These are phyloP conservation scores for Oryzias dopingdopingensis DNA, from an alignment of 2,797 vertebrate species.

Conservation along the genomic window DNA sequence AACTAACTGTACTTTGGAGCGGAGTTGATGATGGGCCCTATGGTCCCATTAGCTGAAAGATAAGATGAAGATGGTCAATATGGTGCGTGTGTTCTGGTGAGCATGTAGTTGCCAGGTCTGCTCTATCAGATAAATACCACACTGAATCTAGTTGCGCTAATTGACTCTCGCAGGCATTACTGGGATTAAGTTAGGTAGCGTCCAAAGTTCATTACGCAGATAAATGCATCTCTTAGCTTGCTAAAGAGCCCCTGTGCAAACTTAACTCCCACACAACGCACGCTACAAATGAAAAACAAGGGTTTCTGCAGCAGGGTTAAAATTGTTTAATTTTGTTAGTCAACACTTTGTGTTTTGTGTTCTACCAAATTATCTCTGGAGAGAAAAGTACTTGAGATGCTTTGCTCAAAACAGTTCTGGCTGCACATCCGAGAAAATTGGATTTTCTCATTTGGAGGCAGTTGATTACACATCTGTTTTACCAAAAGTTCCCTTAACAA, in stretches of 20 bases:
- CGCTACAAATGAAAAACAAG: slow-evolving; percentile 36
- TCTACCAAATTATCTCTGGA: slow-evolving; percentile 6
- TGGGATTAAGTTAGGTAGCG: slow-evolving; percentile 82
- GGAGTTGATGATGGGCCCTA: slow-evolving; percentile 67
- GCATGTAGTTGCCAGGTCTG: slow-evolving; percentile 54
- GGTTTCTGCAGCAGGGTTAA: slow-evolving; percentile 32
- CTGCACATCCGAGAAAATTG: neutral
- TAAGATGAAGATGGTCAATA: slow-evolving; percentile 72
- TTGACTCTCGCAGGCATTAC: slow-evolving; percentile 87
- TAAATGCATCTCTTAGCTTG: slow-evolving; percentile 81
- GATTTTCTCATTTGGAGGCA: neutral
- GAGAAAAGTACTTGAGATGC: neutral
- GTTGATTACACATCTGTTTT: slow-evolving; percentile 7
- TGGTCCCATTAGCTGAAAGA: slow-evolving; percentile 69
- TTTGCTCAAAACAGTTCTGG: neutral
- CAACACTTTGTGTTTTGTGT: slow-evolving; percentile 4
- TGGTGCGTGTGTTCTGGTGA: slow-evolving; percentile 37
- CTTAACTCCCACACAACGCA: slow-evolving; percentile 66
- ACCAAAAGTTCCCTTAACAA: neutral
- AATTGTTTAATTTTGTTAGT: slow-evolving; percentile 34
- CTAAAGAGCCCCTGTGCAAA: slow-evolving; percentile 76
- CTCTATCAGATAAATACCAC: slow-evolving; percentile 77
- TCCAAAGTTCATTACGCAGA: slow-evolving; percentile 86
- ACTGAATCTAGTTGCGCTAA: slow-evolving; percentile 80
- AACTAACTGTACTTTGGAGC: slow-evolving; percentile 38